Percentiles rank a stretch among this genome's conserved stretches.
These are phyloP conservation scores for Agonopterix arenella DNA, from an alignment of 2,888 invertebrate species.

Conservation along the genomic window DNA sequence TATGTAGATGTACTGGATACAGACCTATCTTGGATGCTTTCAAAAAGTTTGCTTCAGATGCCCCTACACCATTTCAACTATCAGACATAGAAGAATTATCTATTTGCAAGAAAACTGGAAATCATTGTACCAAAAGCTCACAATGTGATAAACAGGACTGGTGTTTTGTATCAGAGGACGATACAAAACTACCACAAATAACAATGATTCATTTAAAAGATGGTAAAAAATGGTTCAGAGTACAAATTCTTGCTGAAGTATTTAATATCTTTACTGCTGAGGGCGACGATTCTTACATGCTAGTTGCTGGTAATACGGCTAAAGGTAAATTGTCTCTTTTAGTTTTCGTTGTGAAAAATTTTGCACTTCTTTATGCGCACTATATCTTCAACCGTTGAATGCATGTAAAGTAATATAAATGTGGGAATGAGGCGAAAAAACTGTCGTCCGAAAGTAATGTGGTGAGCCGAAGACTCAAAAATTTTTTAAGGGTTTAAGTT, in stretches of 20 bases:
- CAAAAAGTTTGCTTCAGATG: constrained; percentile 75
- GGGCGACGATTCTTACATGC: constrained; percentile 66
- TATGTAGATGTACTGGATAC: constrained; percentile 85
- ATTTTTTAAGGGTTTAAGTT: no score
- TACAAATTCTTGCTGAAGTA: constrained; percentile 61
- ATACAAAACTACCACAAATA: constrained; percentile 18
- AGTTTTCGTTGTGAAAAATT: no score
- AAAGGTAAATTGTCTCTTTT: constrained; percentile 66
- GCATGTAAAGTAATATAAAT: not conserved
- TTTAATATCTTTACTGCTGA: constrained; percentile 58
- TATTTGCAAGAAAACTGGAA: constrained; percentile 28
- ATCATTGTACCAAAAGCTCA: constrained; percentile 14
- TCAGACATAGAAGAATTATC: constrained; percentile 47
- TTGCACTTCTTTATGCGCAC: no score
- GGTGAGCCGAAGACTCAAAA: not conserved
- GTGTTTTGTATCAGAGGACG: constrained; percentile 38
- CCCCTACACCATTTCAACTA: constrained; percentile 27
- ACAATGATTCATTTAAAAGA: constrained; percentile 44
- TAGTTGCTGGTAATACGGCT: constrained; percentile 85
- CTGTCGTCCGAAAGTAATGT: not conserved
- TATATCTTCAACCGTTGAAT: no score
- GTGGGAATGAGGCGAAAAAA: not conserved
- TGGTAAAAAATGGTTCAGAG: constrained; percentile 71
- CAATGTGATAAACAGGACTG: constrained; percentile 22
- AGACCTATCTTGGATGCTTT: constrained; percentile 80